These are phyloP conservation scores for Passer montanus DNA, from an alignment of 2,113 vertebrate species.

Conservation along the genomic window DNA sequence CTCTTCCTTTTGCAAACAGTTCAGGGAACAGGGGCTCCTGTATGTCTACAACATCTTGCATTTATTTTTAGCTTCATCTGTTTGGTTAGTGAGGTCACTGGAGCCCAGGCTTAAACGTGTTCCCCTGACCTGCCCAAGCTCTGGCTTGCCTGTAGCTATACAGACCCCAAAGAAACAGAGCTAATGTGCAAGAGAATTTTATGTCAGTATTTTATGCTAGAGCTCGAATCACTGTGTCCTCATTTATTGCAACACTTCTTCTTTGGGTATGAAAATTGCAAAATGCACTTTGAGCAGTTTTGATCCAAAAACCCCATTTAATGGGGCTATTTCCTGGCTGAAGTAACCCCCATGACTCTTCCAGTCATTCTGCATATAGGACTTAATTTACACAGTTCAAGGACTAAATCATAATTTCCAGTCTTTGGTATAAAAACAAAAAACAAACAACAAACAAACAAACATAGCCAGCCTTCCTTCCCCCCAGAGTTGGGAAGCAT, in stretches of 20 bases:
- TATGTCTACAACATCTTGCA: constrained; percentile 54
- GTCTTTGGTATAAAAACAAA: background rate
- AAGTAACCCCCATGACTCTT: background rate
- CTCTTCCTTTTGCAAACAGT: constrained; percentile 49
- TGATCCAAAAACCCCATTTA: background rate
- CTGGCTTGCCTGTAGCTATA: background rate
- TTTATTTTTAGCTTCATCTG: constrained; percentile 70
- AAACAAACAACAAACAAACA: background rate
- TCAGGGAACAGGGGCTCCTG: constrained; percentile 39
- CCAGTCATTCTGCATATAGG: constrained; percentile 39
- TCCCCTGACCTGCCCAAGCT: constrained; percentile 61
- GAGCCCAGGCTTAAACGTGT: constrained; percentile 49
- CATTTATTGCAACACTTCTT: constrained; percentile 5
- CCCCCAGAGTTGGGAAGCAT: background rate
- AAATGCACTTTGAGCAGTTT: background rate
- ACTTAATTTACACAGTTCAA: constrained; percentile 36
- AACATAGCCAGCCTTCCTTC: background rate
- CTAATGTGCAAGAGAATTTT: background rate
- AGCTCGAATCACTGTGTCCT: constrained; percentile 18
- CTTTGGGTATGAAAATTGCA: background rate
- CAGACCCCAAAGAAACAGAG: constrained; percentile 2
- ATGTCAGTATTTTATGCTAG: background rate
- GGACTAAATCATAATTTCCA: constrained; percentile 52
- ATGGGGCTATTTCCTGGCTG: constrained; percentile 15
- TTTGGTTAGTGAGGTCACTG: constrained; percentile 68